Conservation (phyloP, 1,140 invertebrate genomes). For the Platyscapa corneri region DNA sequence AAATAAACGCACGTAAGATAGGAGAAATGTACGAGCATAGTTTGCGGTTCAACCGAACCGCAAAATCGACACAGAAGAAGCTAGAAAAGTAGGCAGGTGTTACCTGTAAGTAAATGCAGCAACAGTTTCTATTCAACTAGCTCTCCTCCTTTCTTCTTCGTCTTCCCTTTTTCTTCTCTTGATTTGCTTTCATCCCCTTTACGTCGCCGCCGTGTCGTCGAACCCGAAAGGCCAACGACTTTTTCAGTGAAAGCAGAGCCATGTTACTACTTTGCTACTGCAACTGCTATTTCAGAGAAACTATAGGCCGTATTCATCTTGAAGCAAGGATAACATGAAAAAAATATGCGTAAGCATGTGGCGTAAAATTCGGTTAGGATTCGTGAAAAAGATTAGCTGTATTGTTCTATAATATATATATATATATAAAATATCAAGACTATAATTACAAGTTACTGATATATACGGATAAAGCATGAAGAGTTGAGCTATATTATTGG, state of each 20-base stretch:
- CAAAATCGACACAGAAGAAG: not conserved
- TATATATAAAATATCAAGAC: too few relatives aligned
- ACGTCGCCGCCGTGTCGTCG: conserved; percentile 48
- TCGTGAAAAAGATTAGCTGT: conserved; percentile 10
- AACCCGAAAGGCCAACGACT: conserved; percentile 58
- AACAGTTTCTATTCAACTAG: conserved; percentile 32
- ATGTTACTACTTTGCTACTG: not conserved
- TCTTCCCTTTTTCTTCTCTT: conserved; percentile 27
- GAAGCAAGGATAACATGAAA: not conserved
- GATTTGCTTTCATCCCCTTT: conserved; percentile 34
- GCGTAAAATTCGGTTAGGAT: not conserved
- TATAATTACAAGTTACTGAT: not conserved
- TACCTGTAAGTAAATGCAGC: not conserved
- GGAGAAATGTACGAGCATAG: not conserved
- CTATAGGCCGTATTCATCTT: not conserved
- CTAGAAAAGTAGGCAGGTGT: conserved; percentile 32
- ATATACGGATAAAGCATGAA: not conserved
- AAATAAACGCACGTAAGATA: not conserved
- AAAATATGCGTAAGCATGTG: not conserved
- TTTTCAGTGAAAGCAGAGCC: conserved; percentile 26
- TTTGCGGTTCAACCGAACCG: not conserved
- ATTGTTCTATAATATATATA: too few relatives aligned
- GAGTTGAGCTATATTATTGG: not conserved
- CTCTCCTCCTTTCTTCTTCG: conserved; percentile 27
- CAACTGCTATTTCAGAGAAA: not conserved